Conservation (phyloP, 2,797 vertebrate species). For the Pyrrhura leucotis region DNA sequence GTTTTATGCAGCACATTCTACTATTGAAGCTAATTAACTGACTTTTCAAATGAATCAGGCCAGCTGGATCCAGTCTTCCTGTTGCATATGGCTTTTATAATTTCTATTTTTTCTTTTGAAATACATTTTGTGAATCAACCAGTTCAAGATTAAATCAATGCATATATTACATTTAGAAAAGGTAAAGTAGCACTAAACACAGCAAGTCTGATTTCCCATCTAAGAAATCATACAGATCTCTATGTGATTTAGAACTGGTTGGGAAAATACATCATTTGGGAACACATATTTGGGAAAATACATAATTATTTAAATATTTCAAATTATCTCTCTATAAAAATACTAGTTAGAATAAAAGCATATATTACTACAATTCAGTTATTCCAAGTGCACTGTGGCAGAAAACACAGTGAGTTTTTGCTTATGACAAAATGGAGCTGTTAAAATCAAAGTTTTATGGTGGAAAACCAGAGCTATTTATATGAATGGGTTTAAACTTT, state of each 20-base stretch:
- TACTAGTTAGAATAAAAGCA: conserved; percentile 59
- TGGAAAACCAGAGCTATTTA: conserved; percentile 38
- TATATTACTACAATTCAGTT: conserved; percentile 48
- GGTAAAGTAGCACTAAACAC: conserved; percentile 24
- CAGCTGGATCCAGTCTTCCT: not conserved
- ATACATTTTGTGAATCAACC: not conserved
- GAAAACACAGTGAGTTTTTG: conserved; percentile 50
- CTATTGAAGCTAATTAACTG: conserved; percentile 15
- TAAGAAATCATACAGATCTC: conserved; percentile 34
- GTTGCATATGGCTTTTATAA: not conserved
- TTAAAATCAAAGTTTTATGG: conserved; percentile 57
- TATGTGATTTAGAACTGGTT: conserved; percentile 40
- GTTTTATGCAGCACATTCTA: conserved; percentile 2
- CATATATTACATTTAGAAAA: conserved; percentile 31
- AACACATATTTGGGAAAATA: conserved; percentile 41
- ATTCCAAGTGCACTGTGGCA: conserved; percentile 20
- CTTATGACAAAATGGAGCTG: conserved; percentile 38
- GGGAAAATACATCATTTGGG: conserved; percentile 45
- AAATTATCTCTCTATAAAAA: conserved; percentile 57
- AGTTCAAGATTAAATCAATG: not conserved
- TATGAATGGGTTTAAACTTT: conserved; percentile 24
- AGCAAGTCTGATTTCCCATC: conserved; percentile 10
- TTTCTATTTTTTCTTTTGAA: not conserved
- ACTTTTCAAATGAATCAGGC: not conserved
- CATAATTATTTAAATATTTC: conserved; percentile 64